A percentile compares a stretch with the other conserved stretches of the same genome.
These are phyloP conservation scores for Semnornis frantzii DNA, from an alignment of 2,113 vertebrate genomes.

Conservation along the genomic window DNA sequence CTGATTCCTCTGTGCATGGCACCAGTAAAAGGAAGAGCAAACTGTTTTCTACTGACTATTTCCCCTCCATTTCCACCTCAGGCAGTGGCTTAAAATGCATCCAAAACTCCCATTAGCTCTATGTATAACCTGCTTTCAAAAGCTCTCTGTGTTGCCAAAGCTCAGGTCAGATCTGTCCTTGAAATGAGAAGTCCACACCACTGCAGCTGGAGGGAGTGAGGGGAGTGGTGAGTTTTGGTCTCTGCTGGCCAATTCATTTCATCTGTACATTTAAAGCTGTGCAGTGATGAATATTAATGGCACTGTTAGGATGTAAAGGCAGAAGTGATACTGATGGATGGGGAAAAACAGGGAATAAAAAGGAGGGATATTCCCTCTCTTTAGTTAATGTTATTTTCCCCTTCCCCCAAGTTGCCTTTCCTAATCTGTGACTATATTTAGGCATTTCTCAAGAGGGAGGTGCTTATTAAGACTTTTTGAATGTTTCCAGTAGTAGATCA, in stretches of 20 bases:
- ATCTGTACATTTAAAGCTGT: slow-evolving; percentile 50
- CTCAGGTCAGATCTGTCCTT: slow-evolving; percentile 33
- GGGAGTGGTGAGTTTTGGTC: not conserved
- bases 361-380: not conserved
- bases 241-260: slow-evolving; percentile 63
- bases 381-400: not conserved
- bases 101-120: not conserved
- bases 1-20: not conserved
- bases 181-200: slow-evolving; percentile 64
- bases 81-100: slow-evolving; percentile 15
- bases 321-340: slow-evolving; percentile 38
- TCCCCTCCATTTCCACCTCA: not conserved
- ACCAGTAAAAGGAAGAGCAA: not conserved
- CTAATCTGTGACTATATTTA: not conserved
- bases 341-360: not conserved
- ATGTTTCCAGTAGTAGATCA: not conserved
- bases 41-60: not conserved
- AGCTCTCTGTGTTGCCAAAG: not conserved
- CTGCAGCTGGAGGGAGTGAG: not conserved
- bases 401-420: not conserved
- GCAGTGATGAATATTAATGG: slow-evolving; percentile 64
- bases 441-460: not conserved
- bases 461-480: not conserved
- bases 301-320: slow-evolving; percentile 49
- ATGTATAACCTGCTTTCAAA: not conserved